These are phyloP conservation scores for Drosophila birchii DNA, from an alignment of 2,888 invertebrate species.

Conservation along the genomic window DNA sequence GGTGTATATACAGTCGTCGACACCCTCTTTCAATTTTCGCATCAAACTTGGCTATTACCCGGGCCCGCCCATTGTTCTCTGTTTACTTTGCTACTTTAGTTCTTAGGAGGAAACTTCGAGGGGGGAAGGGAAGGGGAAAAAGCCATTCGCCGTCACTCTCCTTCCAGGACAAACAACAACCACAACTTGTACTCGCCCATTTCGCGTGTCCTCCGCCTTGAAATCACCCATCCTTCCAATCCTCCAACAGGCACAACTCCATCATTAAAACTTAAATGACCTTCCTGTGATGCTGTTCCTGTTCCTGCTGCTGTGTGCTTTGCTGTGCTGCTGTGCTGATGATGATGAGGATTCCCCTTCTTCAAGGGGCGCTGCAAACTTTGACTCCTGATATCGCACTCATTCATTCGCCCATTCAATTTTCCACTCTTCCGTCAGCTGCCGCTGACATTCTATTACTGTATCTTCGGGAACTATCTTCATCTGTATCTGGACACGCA, in stretches of 20 bases:
- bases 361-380: constrained; percentile 56
- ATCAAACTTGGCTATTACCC: constrained; percentile 51
- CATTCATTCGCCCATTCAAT: constrained; percentile 39
- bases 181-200: constrained; percentile 38
- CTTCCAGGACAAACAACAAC: constrained; percentile 41
- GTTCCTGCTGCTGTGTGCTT: not conserved
- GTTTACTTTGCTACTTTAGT: constrained; percentile 70
- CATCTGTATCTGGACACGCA: constrained; percentile 71
- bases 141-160: constrained; percentile 18
- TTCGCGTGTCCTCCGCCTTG: constrained; percentile 20
- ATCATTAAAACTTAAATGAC: constrained; percentile 81
- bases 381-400: constrained; percentile 74
- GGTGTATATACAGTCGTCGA: constrained; percentile 47
- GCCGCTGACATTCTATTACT: constrained; percentile 78
- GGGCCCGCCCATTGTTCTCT: constrained; percentile 39
- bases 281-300: constrained; percentile 60
- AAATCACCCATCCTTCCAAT: not conserved
- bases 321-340: constrained; percentile 20
- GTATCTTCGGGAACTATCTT: constrained; percentile 55
- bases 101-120: constrained; percentile 57
- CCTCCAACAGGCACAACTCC: constrained; percentile 60
- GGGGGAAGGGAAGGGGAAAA: not conserved
- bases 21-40: constrained; percentile 51
- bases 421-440: constrained; percentile 60
- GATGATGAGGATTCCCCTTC: constrained; percentile 49